Evolutionary conservation across 2,888 invertebrate genomes (phyloP).

Genomic region (Acronicta leporina): DNA sequence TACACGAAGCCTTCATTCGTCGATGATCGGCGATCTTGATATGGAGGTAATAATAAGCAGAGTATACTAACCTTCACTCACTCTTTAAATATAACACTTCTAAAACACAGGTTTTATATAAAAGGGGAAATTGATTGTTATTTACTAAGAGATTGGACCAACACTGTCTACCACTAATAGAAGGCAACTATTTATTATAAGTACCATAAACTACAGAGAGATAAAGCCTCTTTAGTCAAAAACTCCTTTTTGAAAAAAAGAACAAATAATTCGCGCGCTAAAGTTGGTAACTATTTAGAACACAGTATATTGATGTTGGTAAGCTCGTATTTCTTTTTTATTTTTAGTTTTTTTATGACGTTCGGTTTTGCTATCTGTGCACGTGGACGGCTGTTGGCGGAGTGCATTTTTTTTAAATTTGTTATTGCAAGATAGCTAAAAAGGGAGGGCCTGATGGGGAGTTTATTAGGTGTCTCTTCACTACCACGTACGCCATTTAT

Average conservation of each 20-base stretch:
- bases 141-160: slow-evolving; percentile 80
- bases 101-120: slow-evolving; percentile 62
- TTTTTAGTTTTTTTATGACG: slow-evolving; percentile 72
- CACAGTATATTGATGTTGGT: slow-evolving; percentile 70
- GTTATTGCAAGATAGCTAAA: slow-evolving; percentile 60
- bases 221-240: slow-evolving; percentile 66
- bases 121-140: slow-evolving; percentile 59
- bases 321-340: slow-evolving; percentile 83
- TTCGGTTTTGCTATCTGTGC: slow-evolving; percentile 60
- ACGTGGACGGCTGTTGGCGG: slow-evolving; percentile 77
- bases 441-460: slow-evolving; percentile 31
- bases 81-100: slow-evolving; percentile 59
- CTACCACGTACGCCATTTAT: slow-evolving; percentile 71
- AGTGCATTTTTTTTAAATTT: slow-evolving; percentile 69
- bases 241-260: slow-evolving; percentile 49
- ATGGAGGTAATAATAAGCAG: slow-evolving; percentile 11
- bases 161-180: slow-evolving; percentile 75
- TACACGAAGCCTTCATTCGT: too few species aligned
- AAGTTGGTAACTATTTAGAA: slow-evolving; percentile 65
- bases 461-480: slow-evolving; percentile 58
- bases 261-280: slow-evolving; percentile 31
- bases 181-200: slow-evolving; percentile 81
- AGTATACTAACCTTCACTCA: slow-evolving; percentile 66
- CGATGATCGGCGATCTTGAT: too few species aligned
- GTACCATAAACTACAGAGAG: slow-evolving; percentile 58